phyloP scores from a whole-genome alignment of 2,888 invertebrate genomes.

The Andricus quercusramuli region DNA sequence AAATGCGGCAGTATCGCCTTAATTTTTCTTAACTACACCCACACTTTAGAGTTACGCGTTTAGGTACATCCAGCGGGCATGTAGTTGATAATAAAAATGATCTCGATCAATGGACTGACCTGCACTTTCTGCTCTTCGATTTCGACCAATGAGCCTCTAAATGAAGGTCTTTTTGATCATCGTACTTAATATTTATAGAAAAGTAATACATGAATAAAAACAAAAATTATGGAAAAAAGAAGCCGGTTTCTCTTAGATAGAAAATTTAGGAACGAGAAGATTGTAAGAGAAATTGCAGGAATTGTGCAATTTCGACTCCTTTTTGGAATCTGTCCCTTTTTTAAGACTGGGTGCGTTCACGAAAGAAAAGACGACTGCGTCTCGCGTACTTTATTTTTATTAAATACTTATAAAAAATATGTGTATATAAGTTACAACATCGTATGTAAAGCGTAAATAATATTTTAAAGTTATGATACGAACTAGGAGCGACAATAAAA shows the following conservation, averaged over 20 bases:
- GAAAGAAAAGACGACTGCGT: conserved; percentile 10
- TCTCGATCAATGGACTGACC: conserved; percentile 38
- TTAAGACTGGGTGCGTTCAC: conserved; percentile 17
- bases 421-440: conserved; percentile 75
- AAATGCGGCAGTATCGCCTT: conserved; percentile 10
- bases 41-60: conserved; percentile 21
- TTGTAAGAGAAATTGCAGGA: conserved; percentile 2
- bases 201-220: conserved; percentile 18
- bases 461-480: conserved; percentile 46
- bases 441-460: conserved; percentile 73
- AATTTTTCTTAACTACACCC: conserved; percentile 15
- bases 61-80: conserved; percentile 26
- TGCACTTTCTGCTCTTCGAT: conserved; percentile 24
- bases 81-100: conserved; percentile 35
- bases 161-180: conserved; percentile 11
- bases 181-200: conserved; percentile 34
- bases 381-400: conserved; percentile 66
- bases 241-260: not conserved
- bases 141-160: conserved; percentile 31
- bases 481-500: conserved; percentile 34
- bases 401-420: conserved; percentile 79
- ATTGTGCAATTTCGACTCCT: not conserved
- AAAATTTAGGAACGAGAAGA: not conserved
- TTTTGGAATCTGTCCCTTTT: conserved; percentile 4
- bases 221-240: not conserved